Base-by-base conservation (phyloP, 2,797 vertebrate species). In the Notoglanidium macrostoma region DNA sequence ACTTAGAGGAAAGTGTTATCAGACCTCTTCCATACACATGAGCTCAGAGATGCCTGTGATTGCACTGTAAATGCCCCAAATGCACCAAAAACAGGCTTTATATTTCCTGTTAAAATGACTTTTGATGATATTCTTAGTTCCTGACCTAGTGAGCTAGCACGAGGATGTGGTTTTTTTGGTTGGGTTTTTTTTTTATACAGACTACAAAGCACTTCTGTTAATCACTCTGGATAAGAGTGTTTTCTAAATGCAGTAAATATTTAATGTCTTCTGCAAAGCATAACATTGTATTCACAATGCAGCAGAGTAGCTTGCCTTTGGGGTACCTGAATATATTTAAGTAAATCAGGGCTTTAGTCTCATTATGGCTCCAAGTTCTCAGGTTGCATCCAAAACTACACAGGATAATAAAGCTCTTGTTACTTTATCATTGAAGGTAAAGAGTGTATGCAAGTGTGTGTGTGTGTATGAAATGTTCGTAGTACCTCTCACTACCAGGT, bases 401-500 rank as follows among this genome's bases (percentile, higher is more conserved):
- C 1, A 65, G 7, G 61, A 65, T 40, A 59, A 57, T 12, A 23
- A 55, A 35, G 19, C 29, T 35, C 29, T 35, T 23, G 54, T 35
- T n/a, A 61, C 5, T 81, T 49, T 12, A 40, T 17, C 3, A 15
- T 32, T 65, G 35, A 77, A 65, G 19, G n/a, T 4, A 51, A 1
- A 23, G 61, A 8, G 74, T 29, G 67, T 77, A 19, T 73, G 9
- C 40, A 10, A 23, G 74, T 54, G 73, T 51, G 73, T 29, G 74
- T 54, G 46, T 19, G 49, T 29, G 68, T 26, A 12, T 9, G 14
- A 61, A 10, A 81, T 61, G 55, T 85, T 46, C 61, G 57, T 51
- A 14, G 63, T 83, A 99, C 98, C 98, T 96, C 98, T 95, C 80
- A 99, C 98, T 32, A 99, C 96, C 85, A 99, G 96, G 90, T 96